Conservation (phyloP, 2,888 invertebrate species). For the Himalopsyche japonica region DNA sequence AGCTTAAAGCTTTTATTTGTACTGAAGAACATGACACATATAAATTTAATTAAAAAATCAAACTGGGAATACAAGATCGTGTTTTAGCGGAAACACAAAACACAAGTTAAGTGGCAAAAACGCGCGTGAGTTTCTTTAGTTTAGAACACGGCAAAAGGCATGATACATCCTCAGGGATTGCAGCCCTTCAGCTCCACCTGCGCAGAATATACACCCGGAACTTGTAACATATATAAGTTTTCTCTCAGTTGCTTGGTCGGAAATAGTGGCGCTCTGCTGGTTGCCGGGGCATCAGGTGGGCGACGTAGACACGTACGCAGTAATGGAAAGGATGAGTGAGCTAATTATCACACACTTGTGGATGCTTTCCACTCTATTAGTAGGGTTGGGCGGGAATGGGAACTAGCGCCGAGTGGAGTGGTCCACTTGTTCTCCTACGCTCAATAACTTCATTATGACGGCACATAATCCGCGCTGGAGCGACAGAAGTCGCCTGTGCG, state of each 20-base stretch:
- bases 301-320: background rate
- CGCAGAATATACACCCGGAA: background rate
- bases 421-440: background rate
- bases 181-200: background rate
- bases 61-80: background rate
- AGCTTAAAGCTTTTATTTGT: background rate
- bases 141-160: background rate
- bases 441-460: background rate
- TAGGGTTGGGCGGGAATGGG: background rate
- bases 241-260: background rate
- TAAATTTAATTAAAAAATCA: background rate
- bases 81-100: background rate
- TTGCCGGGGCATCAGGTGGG: background rate
- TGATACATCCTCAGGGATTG: background rate
- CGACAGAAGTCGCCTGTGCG: background rate
- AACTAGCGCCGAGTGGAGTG: background rate
- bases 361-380: background rate
- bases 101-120: background rate
- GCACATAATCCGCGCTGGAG: background rate
- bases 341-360: constrained; percentile 11
- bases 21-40: background rate
- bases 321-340: constrained; percentile 3
- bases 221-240: background rate
- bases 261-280: background rate
- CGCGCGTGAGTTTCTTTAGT: background rate